Base-by-base conservation (phyloP, 1,140 invertebrate species). In the Temnothorax curvispinosus region DNA sequence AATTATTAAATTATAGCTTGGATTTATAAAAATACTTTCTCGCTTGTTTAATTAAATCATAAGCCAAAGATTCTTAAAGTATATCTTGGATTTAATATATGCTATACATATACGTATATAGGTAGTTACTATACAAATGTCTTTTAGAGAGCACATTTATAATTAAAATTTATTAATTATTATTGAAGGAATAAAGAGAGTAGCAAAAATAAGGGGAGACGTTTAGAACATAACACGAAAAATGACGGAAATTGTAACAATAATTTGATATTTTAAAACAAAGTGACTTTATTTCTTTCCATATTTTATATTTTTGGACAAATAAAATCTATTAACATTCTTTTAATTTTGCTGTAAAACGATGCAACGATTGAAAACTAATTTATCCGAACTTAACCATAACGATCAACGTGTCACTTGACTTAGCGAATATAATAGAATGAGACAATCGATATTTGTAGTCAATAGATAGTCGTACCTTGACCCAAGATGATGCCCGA, bases 401-500 rank as follows among this genome's bases (percentile, higher is more conserved):
- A 54, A 81, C 9, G 44, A 47, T 74, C 11, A 60, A 74, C 2
- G 11, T 47, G 1, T 1, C 35, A 21, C 15, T 56, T 13, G 18
- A 47, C 2, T 9, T 32, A 47, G 52, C 41, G 2, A 54, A 82
- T 27, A 38, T 47, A 67, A 60, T 82, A 47, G 54, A 6, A 35
- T 56, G 11, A 11, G 7, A 82, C 47, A 74, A 82, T 60, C 8
- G 50, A 18, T 38, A 47, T 56, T 35, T 21, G 32, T 50, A 13
- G 8, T 3, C 21, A 41, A 60, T 62, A 38, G 44, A 62, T 35
- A 8, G 58, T 60, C 27, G 13, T 84, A 95, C 95, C 95, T 95
- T 95, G 94, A 94, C 92, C 94, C 93, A 94, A 90, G 85, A 89
- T 93, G 92, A 95, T 95, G 93, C 92, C 94, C 92, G 94, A 94